Evolutionary conservation across 1,140 invertebrate genomes (phyloP), one percentile per base, ranked within the genome.

Genomic region (Mamestra configurata): DNA sequence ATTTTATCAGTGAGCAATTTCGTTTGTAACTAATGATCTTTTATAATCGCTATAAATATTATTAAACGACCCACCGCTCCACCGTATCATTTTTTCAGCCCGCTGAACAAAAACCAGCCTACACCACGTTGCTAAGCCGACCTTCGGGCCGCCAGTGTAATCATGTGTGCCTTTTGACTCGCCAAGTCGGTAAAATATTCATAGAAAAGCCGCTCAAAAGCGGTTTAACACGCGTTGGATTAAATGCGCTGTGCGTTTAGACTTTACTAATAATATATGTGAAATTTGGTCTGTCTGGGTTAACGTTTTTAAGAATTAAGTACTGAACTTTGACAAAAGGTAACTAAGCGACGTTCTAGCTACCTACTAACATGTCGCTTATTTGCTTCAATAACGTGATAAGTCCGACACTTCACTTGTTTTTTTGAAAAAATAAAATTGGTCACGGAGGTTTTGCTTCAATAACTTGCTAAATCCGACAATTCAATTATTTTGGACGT

Each of bases 101-200:
- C 43, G 15, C 43, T 49, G 43, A 49, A 49, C 43, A 49, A 49
- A 49, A 1, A 43, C 40, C 40, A 11, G 11, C 6, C 40, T 11
- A 64, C 35, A 6, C 8, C n/a, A 66, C 18, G 35, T 66, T 20
- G 8, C 10, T 66, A 66, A 20, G 27, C 10, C 15, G 7, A 20
- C 18, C 20, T 7, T 11, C 61, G n/a, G n/a, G n/a, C n/a, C n/a
- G n/a, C n/a, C n/a, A 11, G 18, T 66, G 20, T 22, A 66, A 37
- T 40, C 61, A 40, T 18, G 7, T 40, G 18, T 66, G 13, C 27
- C 59, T 64, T 40, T 37, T 40, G 35, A 57, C 35, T 31, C 15
- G 61, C 6, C 35, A 31, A 24, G 53, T 37, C n/a, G 35, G 61
- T 66, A 66, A 66, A 66, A 66, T 66, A 66, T 66, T 66, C 61